Evolutionary conservation across 1,140 invertebrate genomes (phyloP), one percentile per base, ranked within the genome.

Genomic region (Drosophila persimilis): DNA sequence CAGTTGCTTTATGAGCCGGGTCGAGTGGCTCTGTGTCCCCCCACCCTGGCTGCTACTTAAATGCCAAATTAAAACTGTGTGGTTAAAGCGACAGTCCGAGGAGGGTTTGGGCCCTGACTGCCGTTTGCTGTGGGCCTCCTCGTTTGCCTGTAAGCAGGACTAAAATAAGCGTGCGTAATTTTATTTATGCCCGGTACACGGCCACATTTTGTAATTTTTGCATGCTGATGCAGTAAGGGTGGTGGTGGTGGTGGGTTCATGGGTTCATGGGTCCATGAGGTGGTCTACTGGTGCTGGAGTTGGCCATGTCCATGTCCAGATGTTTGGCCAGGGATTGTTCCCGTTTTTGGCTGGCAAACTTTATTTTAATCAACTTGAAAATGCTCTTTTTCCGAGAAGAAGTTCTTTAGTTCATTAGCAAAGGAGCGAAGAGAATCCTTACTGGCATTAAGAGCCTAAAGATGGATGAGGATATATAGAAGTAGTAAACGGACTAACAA

Each of bases 81-180:
- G 83, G 83, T 88, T 89, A 75, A 86, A 76, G 83, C 80, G 73
- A 69, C 75, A 79, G 67, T 61, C 39, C 52, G 31, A 48, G 63
- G 73, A 56, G 52, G 45, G 46, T 17, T n/a, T 54, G 15, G 20
- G 26, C 22, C 22, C 43, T 17, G 41, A 4, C 22, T 17, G 8
- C 8, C 44, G 48, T 43, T 9, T 9, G 3, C 15, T 22, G 13
- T 8, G 2, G n/a, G 24, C 6, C 50, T 44, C 20, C 29, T 20
- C 43, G 15, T 43, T 74, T 51, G 53, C 47, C 78, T 89, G 83
- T 88, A 88, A 88, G 83, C 83, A 88, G 83, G 35, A 89, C 84
- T 86, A 90, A 90, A 90, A 90, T 90, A 90, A 90, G 89, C 89
- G 89, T 90, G 81, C 89, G 89, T 90, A 90, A 90, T 90, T 90